Conservation (phyloP, 2,888 invertebrate species). For the Oconnorella tubifera region DNA sequence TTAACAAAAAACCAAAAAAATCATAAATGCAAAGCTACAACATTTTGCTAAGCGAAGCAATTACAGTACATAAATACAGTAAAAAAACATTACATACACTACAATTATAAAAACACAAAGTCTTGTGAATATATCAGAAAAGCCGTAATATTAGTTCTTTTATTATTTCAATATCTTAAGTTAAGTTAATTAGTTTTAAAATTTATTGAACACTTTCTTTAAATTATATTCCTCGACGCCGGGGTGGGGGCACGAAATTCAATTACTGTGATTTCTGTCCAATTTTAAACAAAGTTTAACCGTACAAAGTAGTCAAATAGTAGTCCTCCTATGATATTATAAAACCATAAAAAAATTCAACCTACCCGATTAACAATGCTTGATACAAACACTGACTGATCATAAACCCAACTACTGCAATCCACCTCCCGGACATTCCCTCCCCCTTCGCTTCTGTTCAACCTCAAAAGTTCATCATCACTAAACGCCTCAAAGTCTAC, state of each 20-base stretch:
- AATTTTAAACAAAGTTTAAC: neutral
- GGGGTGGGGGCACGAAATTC: neutral
- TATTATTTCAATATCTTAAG: no score
- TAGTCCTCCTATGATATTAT: neutral
- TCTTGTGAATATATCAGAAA: neutral
- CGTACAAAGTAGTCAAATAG: neutral
- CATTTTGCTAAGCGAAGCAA: no score
- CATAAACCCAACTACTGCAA: conserved; percentile 24
- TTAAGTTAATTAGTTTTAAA: no score
- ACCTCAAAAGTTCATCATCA: conserved; percentile 17
- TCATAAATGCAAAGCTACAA: no score
- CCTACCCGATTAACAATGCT: conserved; percentile 28
- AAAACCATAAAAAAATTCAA: neutral
- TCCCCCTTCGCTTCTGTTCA: conserved; percentile 18
- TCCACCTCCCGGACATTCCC: neutral
- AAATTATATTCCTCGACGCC: neutral
- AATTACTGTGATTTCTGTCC: neutral
- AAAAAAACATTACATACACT: no score
- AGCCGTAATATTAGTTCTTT: no score
- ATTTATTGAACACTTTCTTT: no score
- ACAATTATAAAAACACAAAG: no score
- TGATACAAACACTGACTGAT: conserved; percentile 12
- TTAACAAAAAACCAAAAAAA: neutral
- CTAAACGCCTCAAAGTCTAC: conserved; percentile 20
- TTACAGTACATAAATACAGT: no score